phyloP scores from a whole-genome alignment of 2,113 vertebrate genomes.

The Accipiter virgatus region DNA sequence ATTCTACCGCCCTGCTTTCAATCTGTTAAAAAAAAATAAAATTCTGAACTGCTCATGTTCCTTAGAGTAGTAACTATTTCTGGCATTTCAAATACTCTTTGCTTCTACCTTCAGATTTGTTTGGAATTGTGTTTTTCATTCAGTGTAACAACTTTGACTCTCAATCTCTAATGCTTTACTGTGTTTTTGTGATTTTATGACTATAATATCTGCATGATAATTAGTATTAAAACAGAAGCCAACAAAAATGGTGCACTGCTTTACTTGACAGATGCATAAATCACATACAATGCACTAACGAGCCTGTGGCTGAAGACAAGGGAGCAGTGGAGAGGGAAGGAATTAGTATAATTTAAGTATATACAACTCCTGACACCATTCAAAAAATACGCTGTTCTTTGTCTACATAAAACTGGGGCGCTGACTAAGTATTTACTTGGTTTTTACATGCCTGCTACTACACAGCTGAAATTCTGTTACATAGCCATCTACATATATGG shows the following conservation, averaged over 20 bases:
- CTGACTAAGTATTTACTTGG: background rate
- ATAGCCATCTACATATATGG: accelerated
- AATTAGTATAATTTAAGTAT: background rate
- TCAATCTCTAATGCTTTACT: background rate
- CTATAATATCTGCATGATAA: background rate
- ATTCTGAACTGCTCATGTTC: background rate
- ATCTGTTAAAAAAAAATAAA: background rate
- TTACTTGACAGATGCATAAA: background rate
- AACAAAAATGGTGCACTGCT: background rate
- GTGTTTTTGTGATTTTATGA: background rate
- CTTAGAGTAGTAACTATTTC: background rate
- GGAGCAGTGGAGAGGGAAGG: background rate
- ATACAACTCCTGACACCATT: background rate
- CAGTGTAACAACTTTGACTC: accelerated
- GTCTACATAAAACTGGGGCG: background rate
- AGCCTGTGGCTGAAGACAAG: background rate
- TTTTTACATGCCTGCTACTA: background rate
- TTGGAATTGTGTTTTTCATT: background rate
- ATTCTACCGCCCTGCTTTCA: background rate
- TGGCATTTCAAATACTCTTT: background rate
- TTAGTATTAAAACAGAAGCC: background rate
- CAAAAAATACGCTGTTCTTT: background rate
- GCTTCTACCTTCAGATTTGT: background rate
- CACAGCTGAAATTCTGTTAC: background rate
- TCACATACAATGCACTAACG: accelerated